These are phyloP conservation scores for Callospermophilus lateralis DNA, from an alignment of 2,113 vertebrate species.

Conservation along the genomic window DNA sequence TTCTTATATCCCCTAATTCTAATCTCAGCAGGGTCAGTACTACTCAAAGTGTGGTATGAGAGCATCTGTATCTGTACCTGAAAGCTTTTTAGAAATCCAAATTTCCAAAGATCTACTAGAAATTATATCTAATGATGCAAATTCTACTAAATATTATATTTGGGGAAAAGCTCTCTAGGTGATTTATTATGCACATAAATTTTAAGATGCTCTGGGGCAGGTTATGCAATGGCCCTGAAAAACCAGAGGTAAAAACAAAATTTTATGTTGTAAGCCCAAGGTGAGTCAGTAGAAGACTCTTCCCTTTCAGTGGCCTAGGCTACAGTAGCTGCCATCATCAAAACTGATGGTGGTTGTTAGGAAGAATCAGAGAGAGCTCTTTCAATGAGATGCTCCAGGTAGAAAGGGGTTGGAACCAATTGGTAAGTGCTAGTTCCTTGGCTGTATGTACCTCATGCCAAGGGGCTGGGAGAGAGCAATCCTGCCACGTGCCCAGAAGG, in stretches of 20 bases:
- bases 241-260: neutral
- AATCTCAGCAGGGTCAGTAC: too few species aligned
- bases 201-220: neutral
- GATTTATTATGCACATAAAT: neutral
- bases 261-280: neutral
- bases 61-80: neutral
- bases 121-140: neutral
- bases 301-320: neutral
- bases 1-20: too few species aligned
- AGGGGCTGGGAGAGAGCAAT: neutral
- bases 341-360: neutral
- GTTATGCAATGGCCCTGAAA: neutral
- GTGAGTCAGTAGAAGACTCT: neutral
- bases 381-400: neutral
- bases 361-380: neutral
- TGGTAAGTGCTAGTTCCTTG: neutral
- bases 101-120: slow-evolving; percentile 20
- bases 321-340: neutral
- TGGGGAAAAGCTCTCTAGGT: neutral
- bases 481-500: neutral
- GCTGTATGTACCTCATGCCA: neutral
- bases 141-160: neutral
- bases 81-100: neutral
- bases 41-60: neutral
- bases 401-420: neutral